Percentiles rank a stretch among this genome's conserved stretches.
These are phyloP conservation scores for Spilogale gracilis DNA, from an alignment of 2,113 vertebrate genomes.

Conservation along the genomic window DNA sequence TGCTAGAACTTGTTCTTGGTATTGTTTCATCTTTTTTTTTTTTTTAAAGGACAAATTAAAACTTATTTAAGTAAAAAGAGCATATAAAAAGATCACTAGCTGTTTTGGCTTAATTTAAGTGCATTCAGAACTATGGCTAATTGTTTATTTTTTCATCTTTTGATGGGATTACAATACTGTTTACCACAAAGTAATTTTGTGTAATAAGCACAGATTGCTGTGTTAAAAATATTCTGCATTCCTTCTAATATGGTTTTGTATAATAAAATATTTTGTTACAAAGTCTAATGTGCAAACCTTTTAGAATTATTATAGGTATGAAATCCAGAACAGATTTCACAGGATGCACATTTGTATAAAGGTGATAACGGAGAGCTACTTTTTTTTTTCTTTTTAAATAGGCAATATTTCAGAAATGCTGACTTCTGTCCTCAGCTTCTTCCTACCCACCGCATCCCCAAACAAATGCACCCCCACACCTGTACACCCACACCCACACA, in stretches of 20 bases:
- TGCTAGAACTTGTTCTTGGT: slow-evolving; percentile 92
- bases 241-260: slow-evolving; percentile 89
- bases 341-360: slow-evolving; percentile 89
- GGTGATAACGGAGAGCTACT: slow-evolving; percentile 88
- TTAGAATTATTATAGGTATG: slow-evolving; percentile 83
- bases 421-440: slow-evolving; percentile 62
- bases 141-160: slow-evolving; percentile 85
- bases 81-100: slow-evolving; percentile 93
- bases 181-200: slow-evolving; percentile 90
- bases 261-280: slow-evolving; percentile 91
- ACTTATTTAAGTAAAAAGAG: slow-evolving; percentile 92
- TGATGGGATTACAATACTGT: slow-evolving; percentile 93
- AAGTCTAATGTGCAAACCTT: slow-evolving; percentile 90
- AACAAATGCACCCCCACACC: not conserved
- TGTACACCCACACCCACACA: rapidly evolving
- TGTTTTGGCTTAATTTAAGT: slow-evolving; percentile 93
- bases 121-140: slow-evolving; percentile 94
- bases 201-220: slow-evolving; percentile 89
- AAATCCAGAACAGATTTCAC: slow-evolving; percentile 87
- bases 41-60: slow-evolving; percentile 96
- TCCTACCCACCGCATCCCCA: slow-evolving; percentile 65
- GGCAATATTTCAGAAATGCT: slow-evolving; percentile 78
- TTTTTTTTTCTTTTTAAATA: slow-evolving; percentile 82
- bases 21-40: slow-evolving; percentile 89
- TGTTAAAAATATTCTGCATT: slow-evolving; percentile 93